Base-by-base conservation (phyloP, 2,888 invertebrate species). In the Cerastis rubricosa region DNA sequence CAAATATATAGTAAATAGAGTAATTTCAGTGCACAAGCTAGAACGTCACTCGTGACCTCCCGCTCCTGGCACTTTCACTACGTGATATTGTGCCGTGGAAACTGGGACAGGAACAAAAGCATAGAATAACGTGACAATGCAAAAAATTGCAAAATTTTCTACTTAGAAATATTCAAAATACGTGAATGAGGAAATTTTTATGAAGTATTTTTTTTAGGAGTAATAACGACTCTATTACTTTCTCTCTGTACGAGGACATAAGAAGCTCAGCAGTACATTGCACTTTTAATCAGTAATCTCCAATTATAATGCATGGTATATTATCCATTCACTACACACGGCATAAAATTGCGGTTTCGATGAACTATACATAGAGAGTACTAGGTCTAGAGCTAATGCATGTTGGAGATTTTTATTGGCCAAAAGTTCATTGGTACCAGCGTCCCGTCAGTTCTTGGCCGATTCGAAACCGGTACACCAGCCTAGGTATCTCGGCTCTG, bases 61-160 rank as follows among this genome's bases (percentile, higher is more conserved):
- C 45, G 19, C 74, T 82, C 71, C 85, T 73, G 40, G 47, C 67
- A 88, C 85, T 85, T 85, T 85, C 88, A 75, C 85, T 74, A 47
- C 66, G 65, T 69, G 45, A 65, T 74, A 76, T 43, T 76, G 71
- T 81, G 9, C 66, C 73, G 68, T 64, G 47, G 61, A 76, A 84
- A 76, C 81, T 84, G n/a, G 81, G 73, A 71, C 81, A 80, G 87
- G 87, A 80, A 84, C 85, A 71, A 80, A 71, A 84, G 61, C 74
- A 66, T 66, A 76, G 12, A 83, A 63, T 40, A 76, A 51, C 69
- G 66, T 88, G 85, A 86, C 77, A 49, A 57, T 74, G 74, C 76
- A 85, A 83, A 86, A 85, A 86, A 71, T 49, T 68, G 43, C 66
- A 64, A 75, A 35, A 75, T 68, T 82, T 63, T 76, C 43, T 67